Percentiles rank a stretch among this genome's conserved stretches.
phyloP scores from a whole-genome alignment of 2,113 vertebrate species.

The Callorhinus ursinus region DNA sequence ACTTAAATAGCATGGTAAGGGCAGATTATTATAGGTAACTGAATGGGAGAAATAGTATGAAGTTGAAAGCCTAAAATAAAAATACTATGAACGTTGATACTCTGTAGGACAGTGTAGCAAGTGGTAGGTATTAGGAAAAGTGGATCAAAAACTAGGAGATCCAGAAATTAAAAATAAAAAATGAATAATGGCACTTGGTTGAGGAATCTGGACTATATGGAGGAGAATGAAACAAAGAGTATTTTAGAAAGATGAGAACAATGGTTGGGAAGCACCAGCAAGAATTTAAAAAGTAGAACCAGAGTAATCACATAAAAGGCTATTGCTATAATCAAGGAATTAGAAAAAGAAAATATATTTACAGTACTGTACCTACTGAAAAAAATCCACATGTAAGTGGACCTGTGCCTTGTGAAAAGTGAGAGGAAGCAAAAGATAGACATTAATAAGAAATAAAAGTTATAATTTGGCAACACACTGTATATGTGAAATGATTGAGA shows the following conservation, averaged over 20 bases:
- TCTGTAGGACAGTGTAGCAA: neutral
- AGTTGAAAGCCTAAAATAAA: neutral
- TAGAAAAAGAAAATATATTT: neutral
- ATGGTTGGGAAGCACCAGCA: neutral
- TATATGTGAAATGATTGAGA: neutral
- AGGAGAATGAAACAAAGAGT: conserved; percentile 3
- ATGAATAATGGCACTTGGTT: neutral
- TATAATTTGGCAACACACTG: neutral
- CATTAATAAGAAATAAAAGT: neutral
- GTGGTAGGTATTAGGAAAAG: neutral
- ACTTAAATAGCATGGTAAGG: neutral
- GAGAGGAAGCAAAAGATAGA: neutral
- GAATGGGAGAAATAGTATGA: neutral
- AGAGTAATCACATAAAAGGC: neutral
- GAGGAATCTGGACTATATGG: neutral
- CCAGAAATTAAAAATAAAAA: neutral
- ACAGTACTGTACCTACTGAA: neutral
- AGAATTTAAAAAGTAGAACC: neutral
- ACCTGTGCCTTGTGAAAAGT: neutral
- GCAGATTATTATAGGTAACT: neutral
- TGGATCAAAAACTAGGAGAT: neutral
- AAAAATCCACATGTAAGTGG: neutral
- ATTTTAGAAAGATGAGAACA: neutral
- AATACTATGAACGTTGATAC: neutral
- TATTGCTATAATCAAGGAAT: neutral